Evolutionary conservation across 2,113 vertebrate genomes (phyloP), one percentile per base, ranked within the genome.

Genomic region (Ia io): DNA sequence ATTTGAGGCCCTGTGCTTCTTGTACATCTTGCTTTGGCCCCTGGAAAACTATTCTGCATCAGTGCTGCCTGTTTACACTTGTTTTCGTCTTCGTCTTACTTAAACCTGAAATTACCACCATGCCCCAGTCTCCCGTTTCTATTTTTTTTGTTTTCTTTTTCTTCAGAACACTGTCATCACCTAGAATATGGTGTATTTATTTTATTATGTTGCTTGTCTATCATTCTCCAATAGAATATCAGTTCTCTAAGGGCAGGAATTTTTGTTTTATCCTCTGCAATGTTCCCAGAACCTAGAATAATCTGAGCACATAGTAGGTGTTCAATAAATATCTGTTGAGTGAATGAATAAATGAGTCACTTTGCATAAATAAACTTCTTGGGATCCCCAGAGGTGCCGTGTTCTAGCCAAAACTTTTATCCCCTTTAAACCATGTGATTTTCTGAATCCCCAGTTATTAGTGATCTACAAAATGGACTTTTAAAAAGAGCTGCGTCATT

Each of bases 91-190:
- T 23, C 20, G 32, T 14, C 69, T 32, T 37, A 37, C 51, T 37
- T 40, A 77, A 76, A 11, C 47, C 22, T 17, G 8, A 90, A 73
- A 25, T 65, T 56, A 63, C 11, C 30, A 25, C n/a, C 42, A 4
- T 40, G 30, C 2, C 42, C 22, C 22, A 35, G 25, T n/a, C 63
- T 67, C 12, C 20, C 40, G 14, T 77, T 22, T 84, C 67, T 20
- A 10, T 20, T 25, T 84, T 90, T 90, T 17, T n/a, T 70, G 53
- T 80, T 93, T 93, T 3, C 35, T 40, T 93, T 96, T 88, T 63
- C 70, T 76, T 84, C n/a, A 63, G 65, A 23, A 13, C 2, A 40
- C 32, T 83, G 35, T 47, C 14, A 53, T 47, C n/a, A 56, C 11
- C 2, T 53, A 69, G 4, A 92, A 84, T 12, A 71, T 4, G 42